Conservation (phyloP, 2,113 vertebrate species). For the Ophthalmolycus amberensis region DNA sequence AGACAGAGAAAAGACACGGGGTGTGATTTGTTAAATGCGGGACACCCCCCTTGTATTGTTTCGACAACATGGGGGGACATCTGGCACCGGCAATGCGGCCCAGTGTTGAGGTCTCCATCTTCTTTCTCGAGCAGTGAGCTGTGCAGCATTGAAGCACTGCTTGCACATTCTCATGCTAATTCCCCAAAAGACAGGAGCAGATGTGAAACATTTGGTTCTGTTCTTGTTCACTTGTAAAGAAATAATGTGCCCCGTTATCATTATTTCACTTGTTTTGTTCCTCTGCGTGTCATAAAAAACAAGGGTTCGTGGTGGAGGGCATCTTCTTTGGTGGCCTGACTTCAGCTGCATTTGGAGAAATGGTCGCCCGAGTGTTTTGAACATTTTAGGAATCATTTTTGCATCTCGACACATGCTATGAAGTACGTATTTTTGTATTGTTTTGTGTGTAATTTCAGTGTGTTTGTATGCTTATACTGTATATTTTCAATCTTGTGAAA, state of each 20-base stretch:
- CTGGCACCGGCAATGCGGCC: slow-evolving; percentile 84
- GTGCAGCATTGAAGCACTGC: slow-evolving; percentile 85
- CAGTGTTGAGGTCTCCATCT: slow-evolving; percentile 77
- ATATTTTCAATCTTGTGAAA: background rate
- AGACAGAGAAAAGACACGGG: slow-evolving; percentile 67
- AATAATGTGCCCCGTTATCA: slow-evolving; percentile 86
- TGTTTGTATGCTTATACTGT: background rate
- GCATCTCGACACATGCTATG: background rate
- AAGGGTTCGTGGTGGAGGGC: slow-evolving; percentile 76
- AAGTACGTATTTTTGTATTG: background rate
- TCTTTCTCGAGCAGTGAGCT: slow-evolving; percentile 84
- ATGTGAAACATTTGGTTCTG: slow-evolving; percentile 96
- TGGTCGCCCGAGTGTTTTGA: background rate
- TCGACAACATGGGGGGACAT: slow-evolving; percentile 85
- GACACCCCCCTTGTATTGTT: slow-evolving; percentile 80
- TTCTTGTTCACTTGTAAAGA: slow-evolving; percentile 95
- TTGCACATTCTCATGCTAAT: slow-evolving; percentile 95
- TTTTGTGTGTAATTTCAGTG: background rate
- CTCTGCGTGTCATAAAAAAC: slow-evolving; percentile 73
- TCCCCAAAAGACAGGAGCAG: slow-evolving; percentile 85
- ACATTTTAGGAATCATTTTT: slow-evolving; percentile 15
- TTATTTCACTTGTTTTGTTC: slow-evolving; percentile 75
- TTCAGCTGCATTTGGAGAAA: slow-evolving; percentile 28
- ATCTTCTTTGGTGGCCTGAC: slow-evolving; percentile 87
- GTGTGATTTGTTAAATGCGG: slow-evolving; percentile 83